A percentile compares a stretch with the other conserved stretches of the same genome.
These are phyloP conservation scores for Zaprionus tsacasi DNA, from an alignment of 1,140 invertebrate genomes.

Conservation along the genomic window DNA sequence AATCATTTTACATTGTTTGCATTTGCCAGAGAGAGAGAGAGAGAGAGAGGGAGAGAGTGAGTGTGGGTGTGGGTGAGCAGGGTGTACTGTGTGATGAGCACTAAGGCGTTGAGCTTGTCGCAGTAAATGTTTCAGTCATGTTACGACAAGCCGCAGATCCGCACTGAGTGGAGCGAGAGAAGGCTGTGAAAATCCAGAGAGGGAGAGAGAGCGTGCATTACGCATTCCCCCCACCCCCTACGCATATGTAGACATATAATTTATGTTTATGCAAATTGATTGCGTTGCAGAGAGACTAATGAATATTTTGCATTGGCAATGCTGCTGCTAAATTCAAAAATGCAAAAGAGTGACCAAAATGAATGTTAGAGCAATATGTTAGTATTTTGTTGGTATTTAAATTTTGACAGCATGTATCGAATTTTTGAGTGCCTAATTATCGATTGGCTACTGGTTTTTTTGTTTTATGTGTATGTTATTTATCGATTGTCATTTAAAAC, in stretches of 20 bases:
- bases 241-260: constrained; percentile 33
- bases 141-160: constrained; percentile 67
- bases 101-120: constrained; percentile 53
- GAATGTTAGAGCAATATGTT: no score
- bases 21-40: constrained; percentile 25
- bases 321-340: not conserved
- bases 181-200: no score
- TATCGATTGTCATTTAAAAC: not conserved
- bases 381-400: not conserved
- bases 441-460: not conserved
- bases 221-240: not conserved
- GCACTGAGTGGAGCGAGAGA: not conserved
- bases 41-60: not conserved
- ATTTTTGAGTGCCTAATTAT: not conserved
- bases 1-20: constrained; percentile 65
- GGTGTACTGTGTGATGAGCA: constrained; percentile 29
- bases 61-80: not conserved
- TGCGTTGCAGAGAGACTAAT: constrained; percentile 19
- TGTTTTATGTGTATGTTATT: not conserved
- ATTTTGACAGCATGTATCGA: not conserved
- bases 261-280: constrained; percentile 42
- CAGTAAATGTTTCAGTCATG: constrained; percentile 76
- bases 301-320: constrained; percentile 6
- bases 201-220: not conserved
- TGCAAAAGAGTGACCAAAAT: not conserved